Evolutionary conservation across 2,797 vertebrate genomes (phyloP).

Genomic region (Setipinna tenuifilis): DNA sequence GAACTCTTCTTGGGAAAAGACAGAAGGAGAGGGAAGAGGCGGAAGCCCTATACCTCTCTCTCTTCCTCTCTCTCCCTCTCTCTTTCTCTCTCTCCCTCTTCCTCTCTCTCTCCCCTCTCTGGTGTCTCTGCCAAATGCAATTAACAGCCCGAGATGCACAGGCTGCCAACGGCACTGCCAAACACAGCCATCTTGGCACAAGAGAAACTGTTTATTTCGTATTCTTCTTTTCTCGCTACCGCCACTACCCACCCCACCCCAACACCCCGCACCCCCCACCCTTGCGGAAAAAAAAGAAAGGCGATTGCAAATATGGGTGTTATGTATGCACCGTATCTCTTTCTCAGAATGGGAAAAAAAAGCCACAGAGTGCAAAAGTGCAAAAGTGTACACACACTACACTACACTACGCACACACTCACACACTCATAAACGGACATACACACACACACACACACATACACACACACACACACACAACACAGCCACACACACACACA

Average conservation of each 20-base stretch:
- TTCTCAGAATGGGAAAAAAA: not conserved
- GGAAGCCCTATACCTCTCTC: conserved; percentile 29
- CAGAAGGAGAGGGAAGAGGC: conserved; percentile 44
- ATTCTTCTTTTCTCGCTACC: conserved; percentile 39
- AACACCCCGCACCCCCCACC: too few relatives aligned
- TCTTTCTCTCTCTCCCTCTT: too few relatives aligned
- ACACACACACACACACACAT: not conserved
- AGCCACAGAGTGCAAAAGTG: not conserved
- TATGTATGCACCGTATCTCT: conserved; percentile 13
- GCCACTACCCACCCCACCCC: not conserved
- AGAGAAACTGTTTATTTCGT: conserved; percentile 49
- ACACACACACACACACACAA: conserved; percentile 9
- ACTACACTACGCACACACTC: not conserved
- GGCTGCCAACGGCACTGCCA: conserved; percentile 51
- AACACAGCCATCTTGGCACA: conserved; percentile 26
- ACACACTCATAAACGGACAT: not conserved
- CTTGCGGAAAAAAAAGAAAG: not conserved
- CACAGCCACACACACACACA: not conserved
- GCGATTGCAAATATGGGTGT: conserved; percentile 5
- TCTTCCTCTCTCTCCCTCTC: not conserved
- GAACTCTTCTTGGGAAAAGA: conserved; percentile 44
- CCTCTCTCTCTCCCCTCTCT: conserved; percentile 1
- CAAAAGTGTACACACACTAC: not conserved
- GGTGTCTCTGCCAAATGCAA: conserved; percentile 58
- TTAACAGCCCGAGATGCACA: conserved; percentile 54